A percentile compares a stretch with the other conserved stretches of the same genome.
phyloP scores from a whole-genome alignment of 2,888 invertebrate genomes.

The Vanessa cardui region DNA sequence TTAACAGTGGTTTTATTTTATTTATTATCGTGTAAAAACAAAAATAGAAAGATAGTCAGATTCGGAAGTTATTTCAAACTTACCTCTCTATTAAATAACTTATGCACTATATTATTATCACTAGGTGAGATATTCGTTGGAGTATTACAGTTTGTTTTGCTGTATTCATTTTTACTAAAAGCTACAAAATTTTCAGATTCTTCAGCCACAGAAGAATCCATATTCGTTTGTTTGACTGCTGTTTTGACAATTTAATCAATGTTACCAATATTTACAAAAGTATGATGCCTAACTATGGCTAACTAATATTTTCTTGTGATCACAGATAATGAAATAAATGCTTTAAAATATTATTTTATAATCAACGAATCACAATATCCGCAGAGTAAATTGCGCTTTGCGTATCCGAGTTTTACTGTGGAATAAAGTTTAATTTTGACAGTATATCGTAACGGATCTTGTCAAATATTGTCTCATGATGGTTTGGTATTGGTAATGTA shows the following conservation, averaged over 20 bases:
- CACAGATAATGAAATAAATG: conserved; percentile 3
- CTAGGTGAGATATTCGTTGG: conserved; percentile 54
- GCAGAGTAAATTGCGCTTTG: conserved; percentile 2
- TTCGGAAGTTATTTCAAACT: conserved; percentile 51
- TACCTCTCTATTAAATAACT: conserved; percentile 85
- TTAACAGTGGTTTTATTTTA: neutral
- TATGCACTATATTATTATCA: conserved; percentile 72
- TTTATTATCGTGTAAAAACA: conserved; percentile 16
- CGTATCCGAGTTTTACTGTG: conserved; percentile 22
- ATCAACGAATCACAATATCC: neutral
- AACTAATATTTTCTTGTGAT: conserved; percentile 16
- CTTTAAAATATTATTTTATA: neutral
- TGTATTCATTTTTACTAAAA: conserved; percentile 57
- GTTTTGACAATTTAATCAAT: conserved; percentile 54
- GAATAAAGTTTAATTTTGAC: conserved; percentile 19
- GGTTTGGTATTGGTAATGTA: conserved; percentile 6
- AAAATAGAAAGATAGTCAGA: conserved; percentile 37
- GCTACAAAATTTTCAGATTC: conserved; percentile 62
- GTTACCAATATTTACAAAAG: conserved; percentile 46
- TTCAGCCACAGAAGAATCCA: conserved; percentile 69
- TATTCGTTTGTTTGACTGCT: conserved; percentile 79
- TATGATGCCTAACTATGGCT: conserved; percentile 15
- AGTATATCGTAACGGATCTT: conserved; percentile 11
- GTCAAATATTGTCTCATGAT: conserved; percentile 22
- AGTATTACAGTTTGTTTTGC: conserved; percentile 56